These are phyloP conservation scores for Malurus splendens DNA, from an alignment of 2,797 vertebrate genomes.

Conservation along the genomic window DNA sequence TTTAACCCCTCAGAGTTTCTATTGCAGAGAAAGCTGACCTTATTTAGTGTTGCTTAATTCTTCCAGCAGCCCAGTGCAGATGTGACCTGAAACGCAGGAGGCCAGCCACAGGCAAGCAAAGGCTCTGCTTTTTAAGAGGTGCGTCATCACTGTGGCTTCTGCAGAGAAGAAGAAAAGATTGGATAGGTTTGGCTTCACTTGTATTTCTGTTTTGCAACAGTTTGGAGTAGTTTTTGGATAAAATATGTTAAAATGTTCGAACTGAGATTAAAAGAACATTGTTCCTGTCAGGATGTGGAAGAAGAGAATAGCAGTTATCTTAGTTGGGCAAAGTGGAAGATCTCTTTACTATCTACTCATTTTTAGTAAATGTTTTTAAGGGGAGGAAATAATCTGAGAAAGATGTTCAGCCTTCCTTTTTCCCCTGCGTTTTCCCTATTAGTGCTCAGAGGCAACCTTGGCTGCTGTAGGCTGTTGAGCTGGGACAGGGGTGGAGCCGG, in stretches of 20 bases:
- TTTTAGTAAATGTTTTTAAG: neutral
- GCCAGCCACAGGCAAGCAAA: neutral
- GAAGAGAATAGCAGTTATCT: neutral
- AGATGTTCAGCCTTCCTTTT: neutral
- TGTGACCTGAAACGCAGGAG: neutral
- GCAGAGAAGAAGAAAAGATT: neutral
- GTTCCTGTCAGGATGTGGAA: neutral
- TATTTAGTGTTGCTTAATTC: neutral
- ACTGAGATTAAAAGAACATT: neutral
- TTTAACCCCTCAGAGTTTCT: neutral
- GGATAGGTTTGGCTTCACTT: neutral
- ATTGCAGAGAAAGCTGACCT: neutral
- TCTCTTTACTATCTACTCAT: neutral
- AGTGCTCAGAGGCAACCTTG: neutral
- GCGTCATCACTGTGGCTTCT: neutral
- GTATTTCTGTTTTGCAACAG: neutral
- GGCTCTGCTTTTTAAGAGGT: neutral
- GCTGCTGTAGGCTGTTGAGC: neutral
- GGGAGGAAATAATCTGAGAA: neutral
- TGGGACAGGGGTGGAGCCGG: neutral
- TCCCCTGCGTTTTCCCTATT: neutral
- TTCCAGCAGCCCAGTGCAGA: neutral
- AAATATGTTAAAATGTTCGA: neutral
- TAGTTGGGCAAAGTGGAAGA: neutral
- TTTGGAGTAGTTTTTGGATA: neutral